Evolutionary conservation across 2,888 invertebrate genomes (phyloP), one percentile per base, ranked within the genome.

Genomic region (Chalcis sispes): DNA sequence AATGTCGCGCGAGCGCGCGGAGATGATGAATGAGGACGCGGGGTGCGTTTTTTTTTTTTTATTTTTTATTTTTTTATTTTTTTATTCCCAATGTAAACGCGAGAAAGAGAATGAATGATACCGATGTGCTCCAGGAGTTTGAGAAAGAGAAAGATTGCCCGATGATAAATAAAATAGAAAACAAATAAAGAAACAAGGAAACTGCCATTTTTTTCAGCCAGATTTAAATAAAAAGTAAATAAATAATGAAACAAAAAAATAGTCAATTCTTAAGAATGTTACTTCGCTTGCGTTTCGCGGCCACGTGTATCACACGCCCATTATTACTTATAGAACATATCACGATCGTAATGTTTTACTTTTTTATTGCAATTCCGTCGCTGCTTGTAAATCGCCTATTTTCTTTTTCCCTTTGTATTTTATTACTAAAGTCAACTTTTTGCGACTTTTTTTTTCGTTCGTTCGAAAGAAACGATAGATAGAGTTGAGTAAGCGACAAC

Each of bases 181-280:
- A 15, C 2, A 42, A 42, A n/a, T n/a, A n/a, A 75, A 66, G 74
- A 79, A 81, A 75, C 23, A 27, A 50, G 1, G 64, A 79, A 79
- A 82, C 80, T 81, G 80, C 80, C 81, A 82, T 77, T 81, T 82
- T 66, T 80, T 80, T 79, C 61, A 73, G 61, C 80, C 75, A 78
- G 77, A 79, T 75, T 77, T 52, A 72, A 81, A 36, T 36, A 36
- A 36, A 36, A 7, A 36, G n/a, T n/a, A n/a, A n/a, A n/a, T n/a
- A n/a, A n/a, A n/a, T n/a, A n/a, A n/a, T n/a, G n/a, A n/a, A n/a
- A n/a, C n/a, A 36, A 36, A 42, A 42, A 42, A 42, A 80, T 80
- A 81, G 81, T 81, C 79, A 79, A 77, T 81, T 79, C 77, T 77
- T 78, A 48, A 58, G 54, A 10, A 15, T 25, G 32, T 32, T 52